phyloP scores from a whole-genome alignment of 2,797 vertebrate genomes.

The Sparidentex hasta region DNA sequence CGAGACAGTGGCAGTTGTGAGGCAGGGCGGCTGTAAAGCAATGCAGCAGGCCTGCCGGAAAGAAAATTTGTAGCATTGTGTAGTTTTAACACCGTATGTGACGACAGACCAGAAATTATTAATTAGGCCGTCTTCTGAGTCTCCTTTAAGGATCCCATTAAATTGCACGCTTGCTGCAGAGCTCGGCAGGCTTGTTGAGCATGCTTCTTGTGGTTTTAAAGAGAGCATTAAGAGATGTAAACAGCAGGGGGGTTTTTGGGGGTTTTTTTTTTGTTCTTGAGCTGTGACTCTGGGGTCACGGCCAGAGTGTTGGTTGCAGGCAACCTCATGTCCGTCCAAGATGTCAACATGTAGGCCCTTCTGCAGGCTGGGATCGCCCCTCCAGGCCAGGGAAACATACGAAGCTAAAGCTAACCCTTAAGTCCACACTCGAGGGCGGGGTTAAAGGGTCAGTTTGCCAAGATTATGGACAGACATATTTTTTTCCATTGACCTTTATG shows the following conservation, averaged over 20 bases:
- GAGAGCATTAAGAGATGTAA: constrained; percentile 44
- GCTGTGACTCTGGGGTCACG: constrained; percentile 39
- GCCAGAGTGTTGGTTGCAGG: constrained; percentile 26
- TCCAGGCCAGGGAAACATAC: constrained; percentile 21
- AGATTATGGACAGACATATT: constrained; percentile 18
- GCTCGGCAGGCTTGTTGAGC: constrained; percentile 50
- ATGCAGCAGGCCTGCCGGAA: not conserved
- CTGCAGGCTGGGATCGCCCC: not conserved
- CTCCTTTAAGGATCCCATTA: constrained; percentile 72
- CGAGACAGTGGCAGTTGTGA: constrained; percentile 14
- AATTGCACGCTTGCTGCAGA: constrained; percentile 63
- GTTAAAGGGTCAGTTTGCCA: constrained; percentile 22
- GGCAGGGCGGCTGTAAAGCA: not conserved
- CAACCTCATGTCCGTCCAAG: constrained; percentile 34
- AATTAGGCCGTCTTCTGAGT: constrained; percentile 73
- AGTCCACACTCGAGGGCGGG: constrained; percentile 8
- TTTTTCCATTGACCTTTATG: constrained; percentile 18
- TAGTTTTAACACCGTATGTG: not conserved
- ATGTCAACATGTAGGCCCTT: constrained; percentile 34
- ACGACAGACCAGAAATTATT: constrained; percentile 68
- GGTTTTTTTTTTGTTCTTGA: constrained; percentile 42
- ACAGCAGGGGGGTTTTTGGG: not conserved
- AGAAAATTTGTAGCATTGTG: constrained; percentile 3
- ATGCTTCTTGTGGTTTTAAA: constrained; percentile 70
- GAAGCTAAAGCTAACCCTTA: constrained; percentile 20